Base-by-base conservation (phyloP, 1,140 invertebrate species). In the Belonocnema kinseyi region DNA sequence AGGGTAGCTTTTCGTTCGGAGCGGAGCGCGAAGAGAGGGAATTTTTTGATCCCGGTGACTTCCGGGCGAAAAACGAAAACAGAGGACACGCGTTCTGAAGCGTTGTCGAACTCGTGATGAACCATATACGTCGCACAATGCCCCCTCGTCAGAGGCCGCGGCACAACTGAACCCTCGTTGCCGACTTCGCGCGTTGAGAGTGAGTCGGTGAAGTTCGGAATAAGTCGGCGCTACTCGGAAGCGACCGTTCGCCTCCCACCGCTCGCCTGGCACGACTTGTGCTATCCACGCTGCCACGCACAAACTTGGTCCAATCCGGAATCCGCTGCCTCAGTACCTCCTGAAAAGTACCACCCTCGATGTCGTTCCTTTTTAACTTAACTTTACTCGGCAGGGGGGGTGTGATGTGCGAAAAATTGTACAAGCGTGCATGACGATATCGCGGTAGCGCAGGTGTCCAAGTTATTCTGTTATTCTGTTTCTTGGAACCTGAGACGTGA, bases 91-190 rank as follows among this genome's bases (percentile, higher is more conserved):
- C 73, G 73, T 50, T 75, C 75, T 5, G 26, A 33, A 73, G 75
- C 74, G 56, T 76, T 66, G 77, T 76, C 74, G 50, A 50, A 77
- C 77, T 76, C 77, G 75, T 76, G 77, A 16, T 40, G 19, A 3
- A 33, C 6, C 58, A 66, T 66, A 19, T 26, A 74, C 52, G 21
- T 61, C 13, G 73, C 76, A 58, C 53, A 26, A 66, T 26, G 71
- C 46, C 87, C 86, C 85, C 85, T 80, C 80, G 76, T 81, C 78
- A 84, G 83, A 90, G 85, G 89, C 87, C 87, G 88, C 90, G 89
- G 86, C 88, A 87, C 85, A 85, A 90, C 90, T 91, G 87, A 77
- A 86, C 85, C 80, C 85, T 88, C 83, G 85, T 78, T 83, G 78
- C 73, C 72, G 73, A 80, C 83, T 89, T 89, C 88, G 84, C 88